Base-by-base conservation (phyloP, 1,140 invertebrate species). In the Bombus balteatus region DNA sequence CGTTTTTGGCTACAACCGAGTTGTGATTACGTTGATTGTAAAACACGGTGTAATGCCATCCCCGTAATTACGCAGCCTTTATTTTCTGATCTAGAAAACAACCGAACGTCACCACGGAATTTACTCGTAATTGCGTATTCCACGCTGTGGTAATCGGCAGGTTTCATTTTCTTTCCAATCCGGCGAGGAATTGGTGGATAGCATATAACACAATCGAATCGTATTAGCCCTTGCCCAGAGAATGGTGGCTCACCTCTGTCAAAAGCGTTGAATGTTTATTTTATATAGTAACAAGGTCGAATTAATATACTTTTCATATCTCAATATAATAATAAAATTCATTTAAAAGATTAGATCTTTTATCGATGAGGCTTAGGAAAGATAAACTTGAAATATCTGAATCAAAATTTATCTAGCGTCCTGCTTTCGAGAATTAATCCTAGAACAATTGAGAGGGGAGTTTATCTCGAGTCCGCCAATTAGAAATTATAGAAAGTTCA, bases 1-100 rank as follows among this genome's bases (percentile, higher is more conserved):
- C 28, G 76, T n/a, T n/a, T n/a, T n/a, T 53, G 25, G 76, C 15
- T 37, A 10, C 34, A 13, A 18, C 25, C 37, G 37, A 59, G 59
- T 59, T 79, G 76, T 39, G 83, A 84, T 84, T 84, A 79, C 83
- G 83, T 80, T 85, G 83, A 85, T 85, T 85, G 80, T 85, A 85
- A 85, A 85, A 85, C 83, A 85, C 83, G 66, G 32, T 72, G 83
- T 85, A 85, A 80, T 85, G 65, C 65, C 68, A 68, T 47, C 39
- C 76, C 68, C 68, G 83, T 80, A 85, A 85, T 85, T 85, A 80
- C 83, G 34, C 68, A 68, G 68, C 77, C 83, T 85, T 85, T 85
- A 85, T 85, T 73, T 85, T 80, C 83, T 80, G 83, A 85, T 85
- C 68, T 41, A 53, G 83, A 41, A 57, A 78, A 72, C 81, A 78